Evolutionary conservation across 2,888 invertebrate species (phyloP), one percentile per base, ranked within the genome.

Genomic region (Apocheima hispidaria): DNA sequence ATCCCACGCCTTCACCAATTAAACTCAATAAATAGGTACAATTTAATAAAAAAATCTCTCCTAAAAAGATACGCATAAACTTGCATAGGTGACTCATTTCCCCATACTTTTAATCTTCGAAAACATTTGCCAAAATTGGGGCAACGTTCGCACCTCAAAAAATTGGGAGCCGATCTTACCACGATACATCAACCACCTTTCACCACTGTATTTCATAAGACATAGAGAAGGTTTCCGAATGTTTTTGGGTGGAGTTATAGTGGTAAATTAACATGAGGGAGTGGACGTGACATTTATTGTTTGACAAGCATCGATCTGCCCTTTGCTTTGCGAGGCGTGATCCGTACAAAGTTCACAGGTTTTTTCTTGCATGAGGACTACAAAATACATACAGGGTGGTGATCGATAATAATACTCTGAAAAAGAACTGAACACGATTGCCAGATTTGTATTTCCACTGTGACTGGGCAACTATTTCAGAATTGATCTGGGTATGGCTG

Each of bases 251-350:
- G 1, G 12, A 35, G 16, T 35, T 56, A 55, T 50, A 69, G 72
- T 65, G 33, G 70, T 79, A 68, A 76, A 86, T 86, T 86, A 86
- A 76, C 84, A 84, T 88, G 81, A 88, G 91, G 92, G 92, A 90
- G 86, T 92, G 92, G 90, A 92, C 92, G 90, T 92, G 92, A 90
- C 92, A 92, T 92, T 92, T 91, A 92, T 92, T 92, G 92, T 92
- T 90, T 92, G 92, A 91, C 91, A 89, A 88, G 84, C 88, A 92
- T 92, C 92, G 92, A 92, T 92, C 91, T 92, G 91, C 84, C 89
- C 89, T 91, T 91, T 92, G 87, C 83, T 85, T 87, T 86, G 83
- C 88, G 84, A 88, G 82, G 88, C 89, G 90, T 87, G 87, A 90
- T 86, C 74, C 77, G 78, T 81, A 72, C 77, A 83, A 87, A 87